Evolutionary conservation across 2,797 vertebrate genomes (phyloP), one percentile per base, ranked within the genome.

Genomic region (Xyrichtys novacula): DNA sequence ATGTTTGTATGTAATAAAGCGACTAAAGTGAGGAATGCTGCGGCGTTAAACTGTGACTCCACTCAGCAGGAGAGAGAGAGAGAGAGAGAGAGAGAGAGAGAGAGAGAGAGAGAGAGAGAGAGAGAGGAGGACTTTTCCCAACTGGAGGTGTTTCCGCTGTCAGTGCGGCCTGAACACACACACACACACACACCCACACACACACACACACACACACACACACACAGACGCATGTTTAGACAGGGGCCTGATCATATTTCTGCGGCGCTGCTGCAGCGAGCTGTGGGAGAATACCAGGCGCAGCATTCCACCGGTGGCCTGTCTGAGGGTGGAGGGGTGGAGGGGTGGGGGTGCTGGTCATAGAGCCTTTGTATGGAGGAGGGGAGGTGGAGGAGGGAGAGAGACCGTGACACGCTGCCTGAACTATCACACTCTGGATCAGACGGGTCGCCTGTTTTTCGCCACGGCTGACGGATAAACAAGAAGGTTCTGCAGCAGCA

Each of bases 241-340:
- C 88, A 91, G 87, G 61, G 87, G 85, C 84, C 85, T 68, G 88
- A 80, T 93, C 90, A 40, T 81, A 88, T 92, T 89, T 90, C 91
- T 89, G 81, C 67, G 71, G 3, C 15, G 66, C 81, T 75, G 74
- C 76, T 75, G 74, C 76, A 77, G 85, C 14, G 54, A 74, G 86
- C 79, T 65, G 73, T 16, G 61, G 61, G 85, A 85, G 88, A 91
- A 92, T 90, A 91, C 88, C 90, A 91, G 81, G 88, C 91, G 64
- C 87, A 80, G 86, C 90, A 92, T 93, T 91, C 91, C 91, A 87
- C 86, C 72, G 16, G 84, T 78, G 65, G 83, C 71, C 81, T 61
- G 80, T 85, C 83, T 88, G 77, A 62, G 82, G 81, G 79, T 67
- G 83, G 84, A 86, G 87, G 71, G 25, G 15, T 6, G 43, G 11